Conservation (phyloP, 2,797 vertebrate species). For the Ptychadena robeensis region DNA sequence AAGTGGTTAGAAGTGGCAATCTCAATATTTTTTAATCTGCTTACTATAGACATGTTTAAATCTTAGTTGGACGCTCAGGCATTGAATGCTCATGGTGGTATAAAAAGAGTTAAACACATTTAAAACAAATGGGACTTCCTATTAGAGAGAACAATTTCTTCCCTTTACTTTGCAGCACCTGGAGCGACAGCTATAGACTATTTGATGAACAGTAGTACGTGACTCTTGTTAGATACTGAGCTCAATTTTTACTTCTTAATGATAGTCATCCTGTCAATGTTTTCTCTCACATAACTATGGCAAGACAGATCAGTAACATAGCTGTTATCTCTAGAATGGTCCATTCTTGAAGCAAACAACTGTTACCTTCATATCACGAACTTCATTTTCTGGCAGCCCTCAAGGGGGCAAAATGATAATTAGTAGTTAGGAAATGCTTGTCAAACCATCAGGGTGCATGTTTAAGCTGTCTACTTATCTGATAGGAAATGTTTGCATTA, state of each 20-base stretch:
- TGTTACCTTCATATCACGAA: slow-evolving; percentile 44
- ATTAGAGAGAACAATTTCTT: slow-evolving; percentile 58
- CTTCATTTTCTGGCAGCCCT: slow-evolving; percentile 35
- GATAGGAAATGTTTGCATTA: slow-evolving; percentile 48
- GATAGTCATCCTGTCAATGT: slow-evolving; percentile 57
- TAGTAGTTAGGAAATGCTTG: slow-evolving; percentile 49
- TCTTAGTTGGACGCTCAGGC: no score
- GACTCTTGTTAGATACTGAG: slow-evolving; percentile 58
- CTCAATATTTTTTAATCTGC: no score
- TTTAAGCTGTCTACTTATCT: slow-evolving; percentile 27
- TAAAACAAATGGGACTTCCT: slow-evolving; percentile 48
- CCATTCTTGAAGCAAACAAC: slow-evolving; percentile 58
- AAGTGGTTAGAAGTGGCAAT: no score
- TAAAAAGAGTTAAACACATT: slow-evolving; percentile 42
- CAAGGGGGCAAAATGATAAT: slow-evolving; percentile 55
- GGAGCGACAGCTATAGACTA: slow-evolving; percentile 60
- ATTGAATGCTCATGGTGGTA: background rate
- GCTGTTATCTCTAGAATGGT: slow-evolving; percentile 55
- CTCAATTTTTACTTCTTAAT: slow-evolving; percentile 58
- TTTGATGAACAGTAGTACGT: slow-evolving; percentile 60
- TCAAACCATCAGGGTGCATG: slow-evolving; percentile 40
- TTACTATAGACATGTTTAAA: no score
- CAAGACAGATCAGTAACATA: slow-evolving; percentile 59
- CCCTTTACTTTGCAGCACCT: slow-evolving; percentile 55
- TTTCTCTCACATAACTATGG: slow-evolving; percentile 50